Base-by-base conservation (phyloP, 2,113 vertebrate species). In the Labrus mixtus region DNA sequence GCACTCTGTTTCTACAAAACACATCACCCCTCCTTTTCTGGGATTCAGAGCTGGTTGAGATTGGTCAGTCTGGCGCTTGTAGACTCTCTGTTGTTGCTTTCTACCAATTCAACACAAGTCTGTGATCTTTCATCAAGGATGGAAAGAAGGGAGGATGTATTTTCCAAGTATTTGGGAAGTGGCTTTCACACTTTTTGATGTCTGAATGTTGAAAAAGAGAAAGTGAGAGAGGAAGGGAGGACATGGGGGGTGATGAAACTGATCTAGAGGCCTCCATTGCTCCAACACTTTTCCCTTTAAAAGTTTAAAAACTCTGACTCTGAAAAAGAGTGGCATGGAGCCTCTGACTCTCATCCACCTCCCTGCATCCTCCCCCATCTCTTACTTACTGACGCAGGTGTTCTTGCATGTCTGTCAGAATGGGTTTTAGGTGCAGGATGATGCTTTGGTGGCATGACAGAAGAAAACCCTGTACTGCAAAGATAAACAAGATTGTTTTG, bases 121-220 rank as follows among this genome's bases (percentile, higher is more conserved):
- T 63, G 36, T 64, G 67, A 68, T 60, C 66, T 72, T 55, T 57
- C 15, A 36, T 73, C 6, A 36, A 51, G 41, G 54, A 58, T 4
- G 22, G 55, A 78, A 50, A 74, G 59, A 36, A 43, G 57, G 78
- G 36, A 63, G 33, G 56, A 72, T 77, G 45, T 60, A 66, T 85
- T 86, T 80, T 82, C 78, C 7, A 76, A 68, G 78, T 43, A 45
- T 59, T 41, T 48, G 4, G 51, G 19, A 39, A 19, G 46, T 29
- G 53, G 59, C 6, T 81, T 87, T 16, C 87, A 88, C 79, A 74
- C 15, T 83, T 81, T 78, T 82, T 82, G 69, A 68, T 65, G 48
- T 77, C 67, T 77, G 65, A 65, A 58, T 70, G 51, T 50, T 45
- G 70, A 59, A 43, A 73, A 25, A 64, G 8, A 19, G 22, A 61